A percentile compares a stretch with the other conserved stretches of the same genome.
These are phyloP conservation scores for Pristionchus japonicus DNA, from an alignment of 2,888 invertebrate genomes.

Conservation along the genomic window DNA sequence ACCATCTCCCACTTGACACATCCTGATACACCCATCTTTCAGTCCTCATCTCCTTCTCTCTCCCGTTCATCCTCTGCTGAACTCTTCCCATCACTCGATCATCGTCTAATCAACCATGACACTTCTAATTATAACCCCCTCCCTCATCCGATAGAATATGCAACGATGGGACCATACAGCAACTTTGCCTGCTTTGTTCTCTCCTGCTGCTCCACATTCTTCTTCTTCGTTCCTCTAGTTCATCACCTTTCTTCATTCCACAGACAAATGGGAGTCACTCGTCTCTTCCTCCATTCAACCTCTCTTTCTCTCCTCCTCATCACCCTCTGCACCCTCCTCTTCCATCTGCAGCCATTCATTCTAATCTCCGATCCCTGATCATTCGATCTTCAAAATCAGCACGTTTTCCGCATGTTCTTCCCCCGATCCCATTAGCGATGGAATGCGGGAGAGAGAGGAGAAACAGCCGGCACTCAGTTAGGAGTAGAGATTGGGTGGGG, in stretches of 20 bases:
- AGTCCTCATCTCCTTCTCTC: neutral
- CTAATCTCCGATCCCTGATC: neutral
- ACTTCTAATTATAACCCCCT: neutral
- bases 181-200: too few relatives aligned
- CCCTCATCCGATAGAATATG: too few relatives aligned
- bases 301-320: neutral
- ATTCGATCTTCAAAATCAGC: constrained; percentile 16
- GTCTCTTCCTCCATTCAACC: neutral
- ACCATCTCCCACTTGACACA: neutral
- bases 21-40: neutral
- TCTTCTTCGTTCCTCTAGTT: neutral
- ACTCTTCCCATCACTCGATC: neutral
- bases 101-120: neutral
- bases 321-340: neutral
- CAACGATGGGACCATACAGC: too few relatives aligned
- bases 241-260: neutral
- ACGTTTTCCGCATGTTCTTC: constrained; percentile 11
- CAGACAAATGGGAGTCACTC: neutral
- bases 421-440: constrained; percentile 5
- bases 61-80: neutral
- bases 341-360: neutral
- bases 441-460: too few relatives aligned
- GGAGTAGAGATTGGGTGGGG: neutral
- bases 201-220: neutral
- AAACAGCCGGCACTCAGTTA: neutral